A percentile compares a stretch with the other conserved stretches of the same genome.
These are phyloP conservation scores for Eretmocerus hayati DNA, from an alignment of 2,888 invertebrate genomes.

Conservation along the genomic window DNA sequence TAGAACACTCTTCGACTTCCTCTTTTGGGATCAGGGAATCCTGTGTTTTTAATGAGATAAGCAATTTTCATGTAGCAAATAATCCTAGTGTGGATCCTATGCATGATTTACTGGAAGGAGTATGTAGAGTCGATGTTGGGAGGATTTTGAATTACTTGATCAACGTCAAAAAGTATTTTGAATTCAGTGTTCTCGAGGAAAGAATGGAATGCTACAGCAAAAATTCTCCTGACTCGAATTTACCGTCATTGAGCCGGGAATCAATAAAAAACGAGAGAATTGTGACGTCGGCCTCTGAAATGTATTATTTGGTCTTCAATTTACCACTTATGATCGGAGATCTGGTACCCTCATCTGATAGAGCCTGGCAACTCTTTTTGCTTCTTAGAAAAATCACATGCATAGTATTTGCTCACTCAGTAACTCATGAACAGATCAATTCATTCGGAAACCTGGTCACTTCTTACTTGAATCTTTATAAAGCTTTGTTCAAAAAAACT, in stretches of 20 bases:
- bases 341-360: constrained; percentile 13
- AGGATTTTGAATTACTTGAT: neutral
- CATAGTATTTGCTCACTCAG: constrained; percentile 1
- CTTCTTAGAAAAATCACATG: constrained; percentile 10
- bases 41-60: constrained; percentile 6
- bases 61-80: constrained; percentile 1
- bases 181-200: neutral
- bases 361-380: constrained; percentile 20
- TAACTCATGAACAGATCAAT: neutral
- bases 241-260: neutral
- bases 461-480: constrained; percentile 5
- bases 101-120: constrained; percentile 6
- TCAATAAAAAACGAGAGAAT: constrained; percentile 11
- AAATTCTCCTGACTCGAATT: neutral
- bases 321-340: constrained; percentile 18
- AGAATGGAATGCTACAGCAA: neutral
- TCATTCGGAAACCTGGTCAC: constrained; percentile 4
- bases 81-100: constrained; percentile 1
- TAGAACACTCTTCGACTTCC: neutral
- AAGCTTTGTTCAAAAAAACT: constrained; percentile 1
- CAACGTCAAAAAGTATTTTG: neutral
- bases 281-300: constrained; percentile 22
- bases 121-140: constrained; percentile 1
- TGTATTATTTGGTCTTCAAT: constrained; percentile 16
- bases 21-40: neutral